Base-by-base conservation (phyloP, 2,888 invertebrate species). In the Ephialtes manifestator region DNA sequence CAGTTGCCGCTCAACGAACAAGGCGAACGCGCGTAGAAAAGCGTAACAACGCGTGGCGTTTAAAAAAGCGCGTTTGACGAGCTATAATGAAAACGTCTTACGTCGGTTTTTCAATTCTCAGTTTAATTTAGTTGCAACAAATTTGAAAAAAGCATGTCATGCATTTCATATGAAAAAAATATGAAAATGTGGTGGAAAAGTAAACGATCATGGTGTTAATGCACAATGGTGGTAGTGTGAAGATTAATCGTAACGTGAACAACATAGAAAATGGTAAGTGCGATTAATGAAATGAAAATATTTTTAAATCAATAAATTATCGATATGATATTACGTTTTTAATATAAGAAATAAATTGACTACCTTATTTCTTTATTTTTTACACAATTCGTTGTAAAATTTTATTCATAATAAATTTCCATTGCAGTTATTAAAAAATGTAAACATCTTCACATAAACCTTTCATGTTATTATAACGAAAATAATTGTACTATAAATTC, bases 181-280 rank as follows among this genome's bases (percentile, higher is more conserved):
- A 31, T 35, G 24, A 81, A 81, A 70, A 84, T 84, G 77, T 39
- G 51, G 60, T 31, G 60, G 60, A 58, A 77, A 53, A 76, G 48
- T 53, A 24, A 43, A 28, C 53, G 74, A 81, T 68, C 72, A 84
- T 84, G 84, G 81, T 70, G 51, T 84, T 84, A 28, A 84, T 46
- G 72, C 72, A 35, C 24, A 51, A 24, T 68, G 31, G 43, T 46
- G 60, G 53, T 4, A 43, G 18, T 63, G 10, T 11, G 60, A 74
- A 18, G 2, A 53, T 68, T 35, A 68, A 78, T 78, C 77, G 77
- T 53, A 74, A 55, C 13, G 58, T 68, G 15, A 53, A 74, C 67
- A 43, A 72, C 18, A 20, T 84, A 15, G 84, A 84, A 74, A 77
- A 81, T 51, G 84, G 84, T 81, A 74, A 72, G 67, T 72, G 20